A percentile compares a stretch with the other conserved stretches of the same genome.
These are phyloP conservation scores for Myiagra hebetior DNA, from an alignment of 2,113 vertebrate genomes.

Conservation along the genomic window DNA sequence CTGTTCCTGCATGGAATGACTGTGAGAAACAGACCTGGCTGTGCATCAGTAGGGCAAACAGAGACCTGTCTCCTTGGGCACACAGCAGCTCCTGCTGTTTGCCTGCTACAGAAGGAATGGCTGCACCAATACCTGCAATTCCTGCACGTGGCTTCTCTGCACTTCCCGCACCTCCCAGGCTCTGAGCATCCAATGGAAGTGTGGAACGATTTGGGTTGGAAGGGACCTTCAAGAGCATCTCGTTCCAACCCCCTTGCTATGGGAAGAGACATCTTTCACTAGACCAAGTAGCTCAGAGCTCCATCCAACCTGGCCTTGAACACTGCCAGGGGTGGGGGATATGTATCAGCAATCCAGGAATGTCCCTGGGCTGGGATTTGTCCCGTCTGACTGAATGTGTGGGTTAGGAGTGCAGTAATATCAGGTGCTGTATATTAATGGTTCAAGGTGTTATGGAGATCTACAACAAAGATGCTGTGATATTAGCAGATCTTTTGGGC, in stretches of 20 bases:
- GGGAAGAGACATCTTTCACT: background rate
- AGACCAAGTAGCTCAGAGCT: background rate
- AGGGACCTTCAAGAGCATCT: background rate
- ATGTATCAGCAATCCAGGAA: background rate
- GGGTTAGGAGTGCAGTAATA: background rate
- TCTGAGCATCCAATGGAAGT: background rate
- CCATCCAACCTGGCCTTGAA: background rate
- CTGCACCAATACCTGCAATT: background rate
- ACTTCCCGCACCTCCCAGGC: background rate
- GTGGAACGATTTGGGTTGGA: background rate
- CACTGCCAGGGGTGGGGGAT: background rate
- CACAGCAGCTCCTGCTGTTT: background rate
- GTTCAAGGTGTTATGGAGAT: background rate
- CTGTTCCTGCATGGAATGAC: background rate
- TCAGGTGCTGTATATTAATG: background rate
- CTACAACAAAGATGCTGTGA: background rate
- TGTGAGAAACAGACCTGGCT: background rate
- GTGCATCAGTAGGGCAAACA: background rate
- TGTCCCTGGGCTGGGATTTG: background rate
- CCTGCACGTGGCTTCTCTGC: background rate
- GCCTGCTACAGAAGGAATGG: accelerated
- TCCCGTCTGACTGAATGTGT: background rate
- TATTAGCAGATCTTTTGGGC: background rate
- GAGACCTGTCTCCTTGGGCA: background rate
- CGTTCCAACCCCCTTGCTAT: accelerated